phyloP scores from a whole-genome alignment of 2,797 vertebrate species.

The Dryobates pubescens region DNA sequence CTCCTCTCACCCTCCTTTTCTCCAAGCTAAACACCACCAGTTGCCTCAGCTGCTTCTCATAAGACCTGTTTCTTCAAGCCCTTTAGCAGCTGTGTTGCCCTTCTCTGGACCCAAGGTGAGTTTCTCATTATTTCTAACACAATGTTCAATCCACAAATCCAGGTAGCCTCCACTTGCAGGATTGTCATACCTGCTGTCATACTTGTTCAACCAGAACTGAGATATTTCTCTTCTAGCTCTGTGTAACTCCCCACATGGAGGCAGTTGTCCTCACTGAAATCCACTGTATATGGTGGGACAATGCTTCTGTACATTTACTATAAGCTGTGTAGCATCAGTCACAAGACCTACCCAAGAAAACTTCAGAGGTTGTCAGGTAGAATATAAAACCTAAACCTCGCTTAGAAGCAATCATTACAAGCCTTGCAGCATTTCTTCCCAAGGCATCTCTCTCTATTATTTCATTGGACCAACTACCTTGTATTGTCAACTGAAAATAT shows the following conservation, averaged over 20 bases:
- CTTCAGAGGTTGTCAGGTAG: background rate
- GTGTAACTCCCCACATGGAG: background rate
- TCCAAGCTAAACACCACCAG: too few relatives aligned
- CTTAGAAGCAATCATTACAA: background rate
- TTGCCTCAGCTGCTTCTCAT: too few relatives aligned
- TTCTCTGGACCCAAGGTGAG: too few relatives aligned
- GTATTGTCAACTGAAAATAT: background rate
- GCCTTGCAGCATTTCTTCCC: background rate
- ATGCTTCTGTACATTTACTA: background rate
- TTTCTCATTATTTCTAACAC: background rate
- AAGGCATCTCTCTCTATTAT: background rate
- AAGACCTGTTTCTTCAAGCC: too few relatives aligned
- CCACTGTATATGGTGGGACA: background rate
- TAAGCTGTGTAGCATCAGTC: background rate
- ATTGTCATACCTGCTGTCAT: background rate
- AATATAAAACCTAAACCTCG: background rate
- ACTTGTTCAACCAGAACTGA: background rate
- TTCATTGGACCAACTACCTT: background rate
- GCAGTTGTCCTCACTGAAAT: background rate
- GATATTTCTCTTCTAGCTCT: background rate
- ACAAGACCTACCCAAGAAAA: background rate
- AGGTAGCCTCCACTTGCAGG: background rate
- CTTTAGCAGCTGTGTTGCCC: too few relatives aligned
- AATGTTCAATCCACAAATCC: background rate
- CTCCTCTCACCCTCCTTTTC: too few relatives aligned